Evolutionary conservation across 2,113 vertebrate genomes (phyloP), one percentile per base, ranked within the genome.

Genomic region (Nipponia nippon): DNA sequence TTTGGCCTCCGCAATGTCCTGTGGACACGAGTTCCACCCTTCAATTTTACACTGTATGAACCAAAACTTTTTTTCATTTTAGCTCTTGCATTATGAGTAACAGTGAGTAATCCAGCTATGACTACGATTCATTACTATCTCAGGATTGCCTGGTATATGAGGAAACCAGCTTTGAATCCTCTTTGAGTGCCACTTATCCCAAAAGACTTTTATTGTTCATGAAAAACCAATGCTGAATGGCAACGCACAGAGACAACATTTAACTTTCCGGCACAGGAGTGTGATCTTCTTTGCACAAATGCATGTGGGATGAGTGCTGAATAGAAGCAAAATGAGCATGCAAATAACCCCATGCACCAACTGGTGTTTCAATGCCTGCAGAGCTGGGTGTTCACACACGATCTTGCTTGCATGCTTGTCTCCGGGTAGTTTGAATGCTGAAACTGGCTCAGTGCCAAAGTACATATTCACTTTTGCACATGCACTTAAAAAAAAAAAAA

Each of bases 301-400:
- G 62, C 66, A 70, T 29, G 73, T 73, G 59, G 84, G 87, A 84
- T 77, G 89, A 94, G 89, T 7, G 47, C 81, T 90, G 93, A 95
- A 91, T 72, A 62, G 93, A 50, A 72, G 87, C 82, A 86, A 91
- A 94, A 93, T 82, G 93, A 97, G 87, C 95, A 95, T 93, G 87
- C 89, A 95, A 83, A 96, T 94, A 85, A 92, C 87, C 91, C 89
- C 81, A 44, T 90, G 95, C 78, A 95, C 84, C 87, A 85, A 89
- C 46, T 72, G 81, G 87, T 59, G 83, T 91, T 96, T 90, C 87
- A 83, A 55, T 79, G 93, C 84, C 89, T 66, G 66, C 95, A 93
- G 95, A 96, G 83, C 91, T 86, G 89, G 85, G 81, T 94, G 91
- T 83, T 92, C 89, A 46, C 82, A 18, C 82, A 89, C 73, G 55